These are phyloP conservation scores for Drosophila neotestacea DNA, from an alignment of 2,888 invertebrate species.

Conservation along the genomic window DNA sequence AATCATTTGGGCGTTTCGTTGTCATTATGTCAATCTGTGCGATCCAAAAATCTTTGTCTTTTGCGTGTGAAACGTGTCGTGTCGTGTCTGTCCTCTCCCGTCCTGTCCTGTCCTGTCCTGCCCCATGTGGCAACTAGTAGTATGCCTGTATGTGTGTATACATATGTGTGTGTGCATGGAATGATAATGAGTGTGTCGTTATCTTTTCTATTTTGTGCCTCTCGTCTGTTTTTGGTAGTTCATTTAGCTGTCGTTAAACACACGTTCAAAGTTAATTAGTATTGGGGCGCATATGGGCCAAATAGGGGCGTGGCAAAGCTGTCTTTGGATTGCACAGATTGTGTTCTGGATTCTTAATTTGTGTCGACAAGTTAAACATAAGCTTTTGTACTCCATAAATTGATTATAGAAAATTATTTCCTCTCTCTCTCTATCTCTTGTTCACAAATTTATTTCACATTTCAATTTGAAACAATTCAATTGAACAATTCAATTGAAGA, in stretches of 20 bases:
- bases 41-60: constrained; percentile 53
- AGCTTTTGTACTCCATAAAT: neutral
- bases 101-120: constrained; percentile 9
- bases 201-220: constrained; percentile 61
- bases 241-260: constrained; percentile 76
- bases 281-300: constrained; percentile 14
- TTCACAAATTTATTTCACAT: neutral
- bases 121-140: constrained; percentile 5
- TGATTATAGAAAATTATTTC: neutral
- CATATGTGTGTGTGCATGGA: constrained; percentile 44
- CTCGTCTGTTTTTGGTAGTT: constrained; percentile 69
- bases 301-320: constrained; percentile 18
- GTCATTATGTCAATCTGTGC: constrained; percentile 78
- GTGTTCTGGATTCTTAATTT: constrained; percentile 4
- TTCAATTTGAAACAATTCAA: constrained; percentile 4
- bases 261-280: constrained; percentile 73
- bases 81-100: neutral
- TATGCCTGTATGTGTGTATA: constrained; percentile 10
- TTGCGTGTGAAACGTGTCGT: constrained; percentile 54
- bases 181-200: constrained; percentile 72
- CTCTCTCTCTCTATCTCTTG: no score
- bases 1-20: constrained; percentile 77
- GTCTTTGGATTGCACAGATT: constrained; percentile 17
- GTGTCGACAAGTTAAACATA: neutral
- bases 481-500: constrained; percentile 5